Percentiles rank a stretch among this genome's conserved stretches.
phyloP scores from a whole-genome alignment of 1,140 invertebrate species.

The Eriosoma lanigerum region DNA sequence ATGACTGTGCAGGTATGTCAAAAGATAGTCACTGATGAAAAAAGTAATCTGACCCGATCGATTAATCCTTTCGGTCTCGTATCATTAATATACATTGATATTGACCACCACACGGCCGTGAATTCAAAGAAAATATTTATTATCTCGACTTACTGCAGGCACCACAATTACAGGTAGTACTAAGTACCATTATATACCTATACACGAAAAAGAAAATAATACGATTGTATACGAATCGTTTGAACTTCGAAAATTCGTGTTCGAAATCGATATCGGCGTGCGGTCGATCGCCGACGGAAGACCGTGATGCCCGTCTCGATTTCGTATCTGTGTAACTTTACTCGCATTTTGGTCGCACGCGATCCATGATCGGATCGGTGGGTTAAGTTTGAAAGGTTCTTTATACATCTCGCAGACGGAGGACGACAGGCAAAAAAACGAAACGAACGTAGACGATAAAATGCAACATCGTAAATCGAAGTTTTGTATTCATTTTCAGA shows the following conservation, averaged over 20 bases:
- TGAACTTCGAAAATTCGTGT: no score
- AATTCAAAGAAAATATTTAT: no score
- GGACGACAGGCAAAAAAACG: not conserved
- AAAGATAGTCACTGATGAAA: no score
- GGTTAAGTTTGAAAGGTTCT: no score
- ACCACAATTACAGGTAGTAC: not conserved
- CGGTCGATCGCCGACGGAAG: not conserved
- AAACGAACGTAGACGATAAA: not conserved
- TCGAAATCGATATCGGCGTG: not conserved
- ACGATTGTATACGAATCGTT: not conserved
- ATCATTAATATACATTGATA: no score
- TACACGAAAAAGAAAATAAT: not conserved
- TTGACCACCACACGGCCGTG: no score
- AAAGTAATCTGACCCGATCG: no score
- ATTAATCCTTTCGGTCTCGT: no score
- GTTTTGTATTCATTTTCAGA: conserved; percentile 3
- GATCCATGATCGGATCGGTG: not conserved
- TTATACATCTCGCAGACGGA: not conserved
- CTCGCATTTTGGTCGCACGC: conserved; percentile 8
- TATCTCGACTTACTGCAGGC: not conserved
- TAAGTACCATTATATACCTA: not conserved
- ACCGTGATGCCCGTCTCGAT: not conserved
- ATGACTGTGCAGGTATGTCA: no score
- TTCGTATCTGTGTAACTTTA: not conserved
- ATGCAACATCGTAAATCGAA: not conserved